These are phyloP conservation scores for Fragum fragum DNA, from an alignment of 2,888 invertebrate species.

Conservation along the genomic window DNA sequence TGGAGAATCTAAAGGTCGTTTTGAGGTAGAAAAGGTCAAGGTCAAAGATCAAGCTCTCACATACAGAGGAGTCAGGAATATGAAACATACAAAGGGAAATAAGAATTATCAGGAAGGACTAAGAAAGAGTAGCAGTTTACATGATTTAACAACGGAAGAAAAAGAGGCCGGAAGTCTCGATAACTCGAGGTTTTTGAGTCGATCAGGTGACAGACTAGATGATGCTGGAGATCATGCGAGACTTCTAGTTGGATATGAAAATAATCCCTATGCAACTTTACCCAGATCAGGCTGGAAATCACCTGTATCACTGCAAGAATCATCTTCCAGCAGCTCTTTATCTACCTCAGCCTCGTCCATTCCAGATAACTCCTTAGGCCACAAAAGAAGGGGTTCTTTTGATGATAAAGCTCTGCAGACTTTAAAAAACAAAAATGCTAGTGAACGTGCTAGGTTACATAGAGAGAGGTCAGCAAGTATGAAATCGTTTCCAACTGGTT, in stretches of 20 bases:
- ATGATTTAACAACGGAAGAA: constrained; percentile 79
- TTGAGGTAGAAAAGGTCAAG: constrained; percentile 76
- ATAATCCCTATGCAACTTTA: constrained; percentile 74
- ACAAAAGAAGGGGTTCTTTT: constrained; percentile 68
- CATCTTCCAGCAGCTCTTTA: constrained; percentile 58
- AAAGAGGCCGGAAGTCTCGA: constrained; percentile 65
- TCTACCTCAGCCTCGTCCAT: constrained; percentile 60
- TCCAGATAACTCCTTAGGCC: constrained; percentile 43
- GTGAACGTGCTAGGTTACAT: constrained; percentile 70
- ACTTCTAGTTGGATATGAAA: constrained; percentile 68
- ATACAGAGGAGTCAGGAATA: constrained; percentile 84
- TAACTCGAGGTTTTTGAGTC: constrained; percentile 78
- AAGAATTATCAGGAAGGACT: constrained; percentile 83
- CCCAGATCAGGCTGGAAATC: constrained; percentile 68
- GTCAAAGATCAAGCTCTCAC: constrained; percentile 76
- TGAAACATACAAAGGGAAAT: constrained; percentile 84
- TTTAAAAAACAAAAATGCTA: constrained; percentile 33
- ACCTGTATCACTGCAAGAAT: constrained; percentile 49
- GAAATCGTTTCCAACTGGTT: constrained; percentile 77
- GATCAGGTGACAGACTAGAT: constrained; percentile 81
- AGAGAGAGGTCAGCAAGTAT: constrained; percentile 79
- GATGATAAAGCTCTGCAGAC: constrained; percentile 69
- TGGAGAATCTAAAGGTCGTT: constrained; percentile 53
- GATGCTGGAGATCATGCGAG: constrained; percentile 56
- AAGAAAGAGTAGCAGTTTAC: constrained; percentile 84